A percentile compares a stretch with the other conserved stretches of the same genome.
Evolutionary conservation across 2,888 invertebrate genomes (phyloP).

Genomic region (Phrixothrix hirtus): DNA sequence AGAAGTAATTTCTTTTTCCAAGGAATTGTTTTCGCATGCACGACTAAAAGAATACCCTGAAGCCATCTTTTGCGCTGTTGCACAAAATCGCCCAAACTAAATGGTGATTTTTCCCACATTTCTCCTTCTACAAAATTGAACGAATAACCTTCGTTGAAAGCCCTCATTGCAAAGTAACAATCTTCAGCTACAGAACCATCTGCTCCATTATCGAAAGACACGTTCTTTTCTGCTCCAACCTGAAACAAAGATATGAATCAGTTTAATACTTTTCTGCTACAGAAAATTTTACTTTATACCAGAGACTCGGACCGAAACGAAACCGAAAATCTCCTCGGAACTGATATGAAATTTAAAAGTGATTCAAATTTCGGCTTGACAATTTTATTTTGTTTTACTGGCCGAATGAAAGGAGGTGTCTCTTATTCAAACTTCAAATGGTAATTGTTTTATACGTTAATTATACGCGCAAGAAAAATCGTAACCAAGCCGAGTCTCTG

Average conservation of each 20-base stretch:
- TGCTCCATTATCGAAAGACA: conserved; percentile 93
- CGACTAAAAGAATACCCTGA: conserved; percentile 86
- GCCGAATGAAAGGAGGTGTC: too few species aligned
- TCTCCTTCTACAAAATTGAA: conserved; percentile 97
- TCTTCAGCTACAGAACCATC: conserved; percentile 99
- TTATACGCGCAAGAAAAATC: too few species aligned
- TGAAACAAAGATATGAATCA: conserved; percentile 58
- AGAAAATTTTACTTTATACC: too few species aligned
- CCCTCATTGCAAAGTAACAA: conserved; percentile 96
- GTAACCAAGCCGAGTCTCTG: too few species aligned
- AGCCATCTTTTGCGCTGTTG: conserved; percentile 97
- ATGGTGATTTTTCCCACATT: conserved; percentile 99
- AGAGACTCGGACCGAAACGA: too few species aligned
- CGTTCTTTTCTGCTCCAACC: conserved; percentile 87
- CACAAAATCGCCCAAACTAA: conserved; percentile 91
- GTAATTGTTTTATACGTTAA: too few species aligned
- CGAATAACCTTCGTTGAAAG: conserved; percentile 84
- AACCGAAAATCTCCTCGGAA: too few species aligned
- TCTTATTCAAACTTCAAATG: too few species aligned
- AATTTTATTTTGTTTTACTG: too few species aligned
- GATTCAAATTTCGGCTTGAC: too few species aligned
- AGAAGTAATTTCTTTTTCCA: conserved; percentile 77
- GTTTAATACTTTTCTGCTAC: too few species aligned
- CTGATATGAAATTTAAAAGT: too few species aligned
- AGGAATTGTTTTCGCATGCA: conserved; percentile 84